phyloP scores from a whole-genome alignment of 2,888 invertebrate genomes.

The Phoenoteleia sp. region DNA sequence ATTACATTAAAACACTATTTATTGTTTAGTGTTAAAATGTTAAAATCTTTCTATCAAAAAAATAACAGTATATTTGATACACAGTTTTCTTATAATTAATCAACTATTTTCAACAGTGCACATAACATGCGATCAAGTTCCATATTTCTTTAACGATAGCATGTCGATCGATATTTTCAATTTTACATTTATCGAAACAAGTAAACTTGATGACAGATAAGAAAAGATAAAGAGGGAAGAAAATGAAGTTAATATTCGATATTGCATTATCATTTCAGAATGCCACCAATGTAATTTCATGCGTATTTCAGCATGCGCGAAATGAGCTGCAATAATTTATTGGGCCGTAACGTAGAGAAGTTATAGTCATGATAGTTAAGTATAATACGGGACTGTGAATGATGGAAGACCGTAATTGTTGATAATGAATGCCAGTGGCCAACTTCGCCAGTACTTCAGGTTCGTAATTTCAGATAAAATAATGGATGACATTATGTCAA shows the following conservation, averaged over 20 bases:
- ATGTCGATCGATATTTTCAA: neutral
- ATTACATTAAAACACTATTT: too few species aligned
- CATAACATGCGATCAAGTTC: neutral
- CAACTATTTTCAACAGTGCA: too few species aligned
- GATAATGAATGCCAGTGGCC: slow-evolving; percentile 60
- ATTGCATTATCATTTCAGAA: slow-evolving; percentile 63
- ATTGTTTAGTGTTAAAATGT: too few species aligned
- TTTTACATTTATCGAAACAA: slow-evolving; percentile 24
- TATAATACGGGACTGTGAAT: slow-evolving; percentile 57
- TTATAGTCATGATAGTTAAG: slow-evolving; percentile 57
- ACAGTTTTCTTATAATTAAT: too few species aligned
- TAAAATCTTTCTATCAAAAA: too few species aligned
- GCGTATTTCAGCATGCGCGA: slow-evolving; percentile 53
- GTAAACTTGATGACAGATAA: slow-evolving; percentile 5
- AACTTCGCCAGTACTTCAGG: slow-evolving; percentile 27
- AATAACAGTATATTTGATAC: too few species aligned
- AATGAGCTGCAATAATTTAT: slow-evolving; percentile 58
- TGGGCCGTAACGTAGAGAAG: slow-evolving; percentile 65
- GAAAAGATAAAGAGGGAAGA: slow-evolving; percentile 4
- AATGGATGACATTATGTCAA: slow-evolving; percentile 53
- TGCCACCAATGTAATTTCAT: slow-evolving; percentile 41
- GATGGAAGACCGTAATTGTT: slow-evolving; percentile 60
- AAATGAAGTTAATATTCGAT: slow-evolving; percentile 31
- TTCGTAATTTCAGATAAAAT: slow-evolving; percentile 49
- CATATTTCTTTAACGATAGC: neutral